Evolutionary conservation across 2,113 vertebrate genomes (phyloP), one percentile per base, ranked within the genome.

Genomic region (Columba livia): DNA sequence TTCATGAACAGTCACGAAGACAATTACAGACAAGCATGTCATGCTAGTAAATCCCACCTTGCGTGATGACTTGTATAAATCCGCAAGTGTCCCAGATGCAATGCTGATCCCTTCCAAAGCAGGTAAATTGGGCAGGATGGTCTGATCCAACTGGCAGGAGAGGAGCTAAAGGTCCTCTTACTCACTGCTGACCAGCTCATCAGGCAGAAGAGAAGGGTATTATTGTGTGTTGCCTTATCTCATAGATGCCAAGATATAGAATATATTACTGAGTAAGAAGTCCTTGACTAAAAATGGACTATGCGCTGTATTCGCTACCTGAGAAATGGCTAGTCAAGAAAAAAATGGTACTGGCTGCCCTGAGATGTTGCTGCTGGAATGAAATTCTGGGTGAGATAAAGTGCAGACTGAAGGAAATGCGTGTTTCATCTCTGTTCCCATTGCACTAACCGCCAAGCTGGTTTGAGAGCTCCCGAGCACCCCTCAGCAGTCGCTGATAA

Each of bases 301-400:
- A 0, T 24, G 28, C 50, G 36, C 50, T 70, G 2, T 61, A 3
- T 85, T 60, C 65, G 54, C 16, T 74, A 56, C 24, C 51, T 88
- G 79, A 75, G 36, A 89, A 92, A 48, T 32, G 62, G 17, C 42
- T 61, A 40, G 19, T 44, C 7, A 69, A 70, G 21, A 9, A 38
- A 75, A 75, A 84, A 81, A 75, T 29, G 69, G 57, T 20, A 64
- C 25, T 29, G 15, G 26, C 44, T 77, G 31, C 71, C 71, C 32
- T 54, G 61, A 88, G 74, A 29, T 85, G 61, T 53, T 86, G 75
- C 36, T 90, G 54, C 42, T 89, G 66, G 79, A 73, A 57, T 77
- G 42, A 75, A 90, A 82, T 87, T 70, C 58, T 56, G 79, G n/a
- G 8, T 65, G 70, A 88, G 58, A 92, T 65, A 9, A 96, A 89